Evolutionary conservation across 2,797 vertebrate genomes (phyloP).

Genomic region (Anguilla pacifica): DNA sequence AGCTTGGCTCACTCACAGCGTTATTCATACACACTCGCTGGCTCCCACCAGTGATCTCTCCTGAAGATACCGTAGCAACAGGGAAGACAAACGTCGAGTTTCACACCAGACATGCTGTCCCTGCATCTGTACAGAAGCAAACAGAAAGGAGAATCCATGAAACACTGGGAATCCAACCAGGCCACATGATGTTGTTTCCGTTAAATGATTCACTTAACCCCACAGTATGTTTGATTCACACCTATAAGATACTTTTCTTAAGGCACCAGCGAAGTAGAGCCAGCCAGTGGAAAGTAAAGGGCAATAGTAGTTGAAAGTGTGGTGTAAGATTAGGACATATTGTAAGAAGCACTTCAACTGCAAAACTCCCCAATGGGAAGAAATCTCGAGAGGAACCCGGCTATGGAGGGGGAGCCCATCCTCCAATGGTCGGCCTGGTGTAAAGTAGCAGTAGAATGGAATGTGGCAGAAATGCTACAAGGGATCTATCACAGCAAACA

Average conservation of each 20-base stretch:
- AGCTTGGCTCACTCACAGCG: neutral
- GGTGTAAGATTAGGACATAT: neutral
- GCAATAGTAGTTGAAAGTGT: neutral
- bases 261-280: neutral
- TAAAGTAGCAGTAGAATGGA: too few relatives aligned
- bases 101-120: neutral
- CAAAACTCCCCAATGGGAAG: too few relatives aligned
- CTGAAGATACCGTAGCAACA: neutral
- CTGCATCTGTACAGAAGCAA: neutral
- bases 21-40: constrained; percentile 47
- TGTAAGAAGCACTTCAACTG: neutral
- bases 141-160: neutral
- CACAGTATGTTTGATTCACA: neutral
- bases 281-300: neutral
- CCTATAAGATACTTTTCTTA: neutral
- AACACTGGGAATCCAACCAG: neutral
- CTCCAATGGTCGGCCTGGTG: too few relatives aligned
- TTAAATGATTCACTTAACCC: neutral
- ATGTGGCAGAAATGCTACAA: too few relatives aligned
- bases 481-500: too few relatives aligned
- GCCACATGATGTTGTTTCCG: neutral
- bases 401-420: too few relatives aligned
- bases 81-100: neutral
- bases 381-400: too few relatives aligned
- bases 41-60: neutral